Conservation (phyloP, 2,888 invertebrate species). For the Sesia apiformis region DNA sequence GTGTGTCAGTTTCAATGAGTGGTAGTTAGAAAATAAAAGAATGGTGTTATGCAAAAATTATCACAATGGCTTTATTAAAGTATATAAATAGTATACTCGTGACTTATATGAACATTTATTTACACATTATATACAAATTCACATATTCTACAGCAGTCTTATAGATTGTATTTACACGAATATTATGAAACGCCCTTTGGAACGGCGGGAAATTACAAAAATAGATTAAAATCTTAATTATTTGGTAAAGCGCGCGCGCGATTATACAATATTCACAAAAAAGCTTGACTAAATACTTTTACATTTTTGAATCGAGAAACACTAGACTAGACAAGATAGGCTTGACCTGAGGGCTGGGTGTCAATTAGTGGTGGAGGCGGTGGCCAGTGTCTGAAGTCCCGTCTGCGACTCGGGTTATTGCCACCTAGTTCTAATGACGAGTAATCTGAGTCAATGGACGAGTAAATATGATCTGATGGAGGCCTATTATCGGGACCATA, state of each 20-base stretch:
- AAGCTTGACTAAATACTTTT: slow-evolving; percentile 60
- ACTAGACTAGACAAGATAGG: slow-evolving; percentile 67
- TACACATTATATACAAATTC: slow-evolving; percentile 70
- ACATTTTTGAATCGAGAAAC: slow-evolving; percentile 33
- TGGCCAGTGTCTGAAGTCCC: slow-evolving; percentile 64
- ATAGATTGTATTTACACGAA: slow-evolving; percentile 72
- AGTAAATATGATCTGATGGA: slow-evolving; percentile 91
- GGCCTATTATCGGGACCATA: slow-evolving; percentile 78
- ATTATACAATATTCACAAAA: slow-evolving; percentile 61
- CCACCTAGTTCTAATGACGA: slow-evolving; percentile 84
- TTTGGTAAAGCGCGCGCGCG: slow-evolving; percentile 70
- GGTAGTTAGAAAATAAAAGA: slow-evolving; percentile 29
- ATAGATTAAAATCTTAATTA: slow-evolving; percentile 66
- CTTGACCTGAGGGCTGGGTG: slow-evolving; percentile 62
- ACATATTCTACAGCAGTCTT: slow-evolving; percentile 73
- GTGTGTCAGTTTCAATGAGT: neutral
- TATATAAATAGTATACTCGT: slow-evolving; percentile 75
- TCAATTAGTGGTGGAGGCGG: slow-evolving; percentile 61
- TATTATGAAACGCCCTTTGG: slow-evolving; percentile 56
- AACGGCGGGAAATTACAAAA: slow-evolving; percentile 68
- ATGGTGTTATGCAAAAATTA: slow-evolving; percentile 62
- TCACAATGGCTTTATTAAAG: slow-evolving; percentile 75
- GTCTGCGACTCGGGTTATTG: slow-evolving; percentile 54
- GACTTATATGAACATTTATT: slow-evolving; percentile 71
- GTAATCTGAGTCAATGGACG: slow-evolving; percentile 92